A percentile compares a stretch with the other conserved stretches of the same genome.
These are phyloP conservation scores for Agrotis segetum DNA, from an alignment of 2,888 invertebrate species.

Conservation along the genomic window DNA sequence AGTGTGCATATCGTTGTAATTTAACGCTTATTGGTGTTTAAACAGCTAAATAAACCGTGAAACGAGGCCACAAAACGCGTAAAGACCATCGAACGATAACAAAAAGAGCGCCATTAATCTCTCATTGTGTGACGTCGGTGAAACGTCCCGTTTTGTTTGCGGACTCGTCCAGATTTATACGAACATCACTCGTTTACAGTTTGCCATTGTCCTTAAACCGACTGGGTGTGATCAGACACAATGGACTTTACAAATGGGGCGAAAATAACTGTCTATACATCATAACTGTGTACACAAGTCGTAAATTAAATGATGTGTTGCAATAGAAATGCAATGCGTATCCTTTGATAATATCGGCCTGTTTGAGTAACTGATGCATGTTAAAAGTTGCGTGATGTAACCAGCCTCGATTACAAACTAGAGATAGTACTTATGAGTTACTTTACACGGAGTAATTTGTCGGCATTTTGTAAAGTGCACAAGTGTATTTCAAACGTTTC, in stretches of 20 bases:
- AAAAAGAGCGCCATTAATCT: constrained; percentile 89
- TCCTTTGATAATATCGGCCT: constrained; percentile 31
- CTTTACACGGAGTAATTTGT: constrained; percentile 15
- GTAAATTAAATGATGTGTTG: constrained; percentile 76
- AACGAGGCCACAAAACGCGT: constrained; percentile 88
- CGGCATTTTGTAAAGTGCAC: constrained; percentile 29
- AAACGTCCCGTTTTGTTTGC: constrained; percentile 87
- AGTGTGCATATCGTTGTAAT: constrained; percentile 78
- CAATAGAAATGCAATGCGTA: constrained; percentile 43
- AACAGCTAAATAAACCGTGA: constrained; percentile 88
- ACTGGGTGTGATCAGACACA: constrained; percentile 88
- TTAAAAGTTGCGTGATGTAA: constrained; percentile 31
- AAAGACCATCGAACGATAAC: constrained; percentile 87
- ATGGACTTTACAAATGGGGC: constrained; percentile 84
- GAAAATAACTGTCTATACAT: constrained; percentile 84
- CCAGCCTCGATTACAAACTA: constrained; percentile 11
- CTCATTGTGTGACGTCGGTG: constrained; percentile 85
- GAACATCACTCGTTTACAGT: constrained; percentile 81
- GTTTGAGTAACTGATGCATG: constrained; percentile 23
- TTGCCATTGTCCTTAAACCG: constrained; percentile 84
- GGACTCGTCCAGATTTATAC: constrained; percentile 82
- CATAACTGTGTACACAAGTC: constrained; percentile 85
- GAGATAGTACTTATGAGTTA: constrained; percentile 8
- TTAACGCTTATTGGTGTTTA: constrained; percentile 85
- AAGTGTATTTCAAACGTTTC: constrained; percentile 27